Base-by-base conservation (phyloP, 2,797 vertebrate genomes). In the Mionectes olivaceus region DNA sequence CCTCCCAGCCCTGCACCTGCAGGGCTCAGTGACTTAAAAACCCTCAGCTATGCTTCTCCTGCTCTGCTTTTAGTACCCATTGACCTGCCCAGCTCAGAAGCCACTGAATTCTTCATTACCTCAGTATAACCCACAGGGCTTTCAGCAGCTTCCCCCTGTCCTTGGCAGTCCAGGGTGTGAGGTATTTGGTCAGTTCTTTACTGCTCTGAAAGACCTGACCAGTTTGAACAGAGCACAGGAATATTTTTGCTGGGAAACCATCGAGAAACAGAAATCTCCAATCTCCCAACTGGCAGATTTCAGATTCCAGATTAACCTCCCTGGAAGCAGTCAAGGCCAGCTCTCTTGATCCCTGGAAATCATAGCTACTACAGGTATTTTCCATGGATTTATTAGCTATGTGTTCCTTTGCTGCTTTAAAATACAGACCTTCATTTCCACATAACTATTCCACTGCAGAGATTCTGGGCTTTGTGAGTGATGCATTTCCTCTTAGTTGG, bases 311-410 rank as follows among this genome's bases (percentile, higher is more conserved):
- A 81, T 98, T 95, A 98, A 95, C 57, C 86, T 98, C 52, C 85
- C 41, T 13, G 98, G 98, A 78, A 89, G 97, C 79, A 87, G 95
- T 90, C 97, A 97, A 93, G 98, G 96, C 79, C 94, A 79, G 56
- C 94, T 73, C 63, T 98, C 98, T 93, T 95, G 85, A 56, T 96
- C 97, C 64, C 97, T 98, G 95, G 97, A 70, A 94, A 94, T 87
- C 87, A 91, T 97, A 92, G 93, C 96, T 91, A 94, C 90, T 73
- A 97, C 98, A 99, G 98, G 98, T 98, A 98, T 94, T 98, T 64
- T 41, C 67, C 80, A 53, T 56, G 52, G 90, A 80, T 90, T 84
- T 52, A 17, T 84, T 61, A 67, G 56, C 92, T 30, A 6, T 5
- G 1, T 65, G 35, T 33, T 94, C 79, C 55, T 85, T 83, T 75